Percentiles rank a stretch among this genome's conserved stretches.
These are phyloP conservation scores for Smittia sp. DNA, from an alignment of 2,888 invertebrate species.

Conservation along the genomic window DNA sequence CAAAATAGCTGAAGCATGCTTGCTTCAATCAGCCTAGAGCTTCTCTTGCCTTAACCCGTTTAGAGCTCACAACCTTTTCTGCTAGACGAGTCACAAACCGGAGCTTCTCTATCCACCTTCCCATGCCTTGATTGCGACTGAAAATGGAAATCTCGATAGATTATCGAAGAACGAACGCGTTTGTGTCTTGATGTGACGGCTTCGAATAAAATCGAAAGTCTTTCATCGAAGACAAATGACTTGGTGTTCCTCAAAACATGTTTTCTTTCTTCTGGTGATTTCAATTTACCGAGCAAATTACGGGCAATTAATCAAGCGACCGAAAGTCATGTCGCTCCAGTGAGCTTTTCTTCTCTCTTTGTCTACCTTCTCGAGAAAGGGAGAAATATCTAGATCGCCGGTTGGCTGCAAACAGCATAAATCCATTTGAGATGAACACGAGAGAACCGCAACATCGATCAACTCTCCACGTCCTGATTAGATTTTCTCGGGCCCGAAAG, in stretches of 20 bases:
- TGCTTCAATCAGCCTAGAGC: no score
- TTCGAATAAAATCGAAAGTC: not conserved
- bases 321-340: conserved; percentile 5
- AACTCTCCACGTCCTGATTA: conserved; percentile 6
- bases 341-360: conserved; percentile 9
- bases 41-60: no score
- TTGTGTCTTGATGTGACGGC: not conserved
- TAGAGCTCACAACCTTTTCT: no score
- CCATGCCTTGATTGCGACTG: no score
- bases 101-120: no score
- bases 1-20: no score
- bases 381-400: not conserved
- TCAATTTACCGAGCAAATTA: conserved; percentile 18
- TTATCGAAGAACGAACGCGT: not conserved
- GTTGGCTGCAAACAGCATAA: not conserved
- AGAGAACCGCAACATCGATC: conserved; percentile 20
- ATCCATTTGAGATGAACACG: conserved; percentile 22
- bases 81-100: no score
- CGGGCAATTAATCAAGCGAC: not conserved
- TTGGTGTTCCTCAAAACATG: not conserved
- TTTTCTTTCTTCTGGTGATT: conserved; percentile 13
- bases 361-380: not conserved
- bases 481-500: not conserved
- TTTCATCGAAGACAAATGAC: not conserved
- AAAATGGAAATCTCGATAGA: no score